Percentiles rank a stretch among this genome's conserved stretches.
Evolutionary conservation across 2,797 vertebrate species (phyloP).

Genomic region (Denticeps clupeoides): DNA sequence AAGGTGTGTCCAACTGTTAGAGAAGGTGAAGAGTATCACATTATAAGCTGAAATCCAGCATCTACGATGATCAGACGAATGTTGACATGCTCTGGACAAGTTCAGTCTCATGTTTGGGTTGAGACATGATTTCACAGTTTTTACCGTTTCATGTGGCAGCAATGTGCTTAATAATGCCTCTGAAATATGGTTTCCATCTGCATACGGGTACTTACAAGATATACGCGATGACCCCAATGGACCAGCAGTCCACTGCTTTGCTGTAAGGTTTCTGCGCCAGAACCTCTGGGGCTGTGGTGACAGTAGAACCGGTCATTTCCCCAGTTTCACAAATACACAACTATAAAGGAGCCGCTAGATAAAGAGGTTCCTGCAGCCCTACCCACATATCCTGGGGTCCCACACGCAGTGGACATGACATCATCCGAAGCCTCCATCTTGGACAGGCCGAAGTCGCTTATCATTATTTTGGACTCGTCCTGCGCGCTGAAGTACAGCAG

Average conservation of each 20-base stretch:
- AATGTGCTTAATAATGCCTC: too few relatives aligned
- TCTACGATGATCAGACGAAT: too few relatives aligned
- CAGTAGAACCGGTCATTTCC: too few relatives aligned
- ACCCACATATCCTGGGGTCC: constrained; percentile 92
- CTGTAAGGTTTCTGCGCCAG: constrained; percentile 97
- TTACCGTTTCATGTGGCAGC: too few relatives aligned
- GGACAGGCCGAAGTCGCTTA: constrained; percentile 90
- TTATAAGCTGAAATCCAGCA: too few relatives aligned
- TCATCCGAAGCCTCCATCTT: constrained; percentile 93
- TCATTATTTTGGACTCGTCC: constrained; percentile 95
- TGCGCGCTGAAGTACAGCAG: constrained; percentile 87
- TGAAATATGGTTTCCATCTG: too few relatives aligned
- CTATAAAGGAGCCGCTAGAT: background rate
- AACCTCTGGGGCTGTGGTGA: constrained; percentile 83
- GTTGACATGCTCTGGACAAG: too few relatives aligned
- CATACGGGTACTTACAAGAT: constrained; percentile 90
- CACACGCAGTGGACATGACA: constrained; percentile 92
- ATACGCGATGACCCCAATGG: constrained; percentile 94
- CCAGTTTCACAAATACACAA: background rate
- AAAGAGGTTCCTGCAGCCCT: constrained; percentile 38
- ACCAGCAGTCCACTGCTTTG: constrained; percentile 98
- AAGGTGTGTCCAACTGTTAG: too few relatives aligned
- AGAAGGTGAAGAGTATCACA: too few relatives aligned
- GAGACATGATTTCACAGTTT: too few relatives aligned
- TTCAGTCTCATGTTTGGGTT: too few relatives aligned